Conservation (phyloP, 1,140 invertebrate species). For the Sycobia sp. region DNA sequence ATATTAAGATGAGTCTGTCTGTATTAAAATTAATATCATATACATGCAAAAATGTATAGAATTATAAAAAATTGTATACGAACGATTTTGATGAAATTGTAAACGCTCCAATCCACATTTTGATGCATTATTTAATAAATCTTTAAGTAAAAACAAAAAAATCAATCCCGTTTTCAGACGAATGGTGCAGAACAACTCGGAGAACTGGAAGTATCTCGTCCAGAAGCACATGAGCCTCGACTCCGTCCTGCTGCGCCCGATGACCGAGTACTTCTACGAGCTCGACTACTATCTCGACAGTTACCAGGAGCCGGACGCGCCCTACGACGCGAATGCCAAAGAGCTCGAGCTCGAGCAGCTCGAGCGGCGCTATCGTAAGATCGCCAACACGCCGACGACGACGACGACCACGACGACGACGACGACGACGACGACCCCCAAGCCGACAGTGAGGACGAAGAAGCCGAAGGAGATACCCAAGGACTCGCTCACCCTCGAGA, state of each 20-base stretch:
- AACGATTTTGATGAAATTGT: too few species aligned
- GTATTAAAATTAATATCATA: too few species aligned
- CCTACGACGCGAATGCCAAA: conserved; percentile 27
- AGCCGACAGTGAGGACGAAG: neutral
- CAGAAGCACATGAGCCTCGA: conserved; percentile 44
- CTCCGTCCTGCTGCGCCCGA: conserved; percentile 35
- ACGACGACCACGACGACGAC: conserved; percentile 40
- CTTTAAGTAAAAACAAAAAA: too few species aligned
- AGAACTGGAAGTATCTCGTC: conserved; percentile 43
- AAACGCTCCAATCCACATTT: too few species aligned
- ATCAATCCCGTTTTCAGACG: conserved; percentile 37
- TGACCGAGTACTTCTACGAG: conserved; percentile 46
- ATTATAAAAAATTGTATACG: too few species aligned
- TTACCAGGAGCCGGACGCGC: conserved; percentile 35
- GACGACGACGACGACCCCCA: conserved; percentile 18
- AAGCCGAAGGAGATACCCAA: conserved; percentile 10
- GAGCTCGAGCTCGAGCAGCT: conserved; percentile 43
- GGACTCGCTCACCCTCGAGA: conserved; percentile 19
- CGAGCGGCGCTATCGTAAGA: conserved; percentile 36
- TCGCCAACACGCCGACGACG: conserved; percentile 38
- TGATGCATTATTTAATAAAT: too few species aligned
- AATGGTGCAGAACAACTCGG: conserved; percentile 41
- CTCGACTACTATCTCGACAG: conserved; percentile 47
- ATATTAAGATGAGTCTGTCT: too few species aligned
- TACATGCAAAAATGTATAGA: too few species aligned